Evolutionary conservation across 1,140 invertebrate genomes (phyloP), one percentile per base, ranked within the genome.

Genomic region (Heliconius melpomene): DNA sequence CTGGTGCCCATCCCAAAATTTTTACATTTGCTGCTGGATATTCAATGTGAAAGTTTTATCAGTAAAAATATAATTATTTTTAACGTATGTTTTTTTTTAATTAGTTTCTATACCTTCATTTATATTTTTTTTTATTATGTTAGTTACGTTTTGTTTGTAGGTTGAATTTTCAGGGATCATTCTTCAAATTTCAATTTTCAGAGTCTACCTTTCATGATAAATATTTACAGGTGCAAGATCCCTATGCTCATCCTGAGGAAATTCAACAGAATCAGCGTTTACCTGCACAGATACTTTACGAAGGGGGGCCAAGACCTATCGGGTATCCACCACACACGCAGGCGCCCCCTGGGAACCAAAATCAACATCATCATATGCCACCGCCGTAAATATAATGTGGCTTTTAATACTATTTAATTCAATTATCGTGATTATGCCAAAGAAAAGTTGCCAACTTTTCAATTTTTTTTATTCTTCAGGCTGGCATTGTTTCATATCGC

Each of bases 211-310:
- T 6, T 7, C 32, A 36, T 66, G 23, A 50, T 60, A 76, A 36
- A 76, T 57, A 23, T 54, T 78, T 57, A 38, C 82, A 90, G 88
- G 86, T 87, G n/a, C 86, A 79, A 74, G 83, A 84, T 57, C 79
- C 87, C 0, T 91, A 88, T 79, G 77, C 72, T 20, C 84, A 80
- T 50, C 57, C 84, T 6, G 89, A 89, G 32, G 87, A 89, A 23
- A 70, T 83, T 3, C 88, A 87, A 46, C 84, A 84, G 23, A 85
- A 76, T 54, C 84, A 84, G 50, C 85, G 82, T 18, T 57, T 89
- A 9, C 88, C 85, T 26, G 73, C 86, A 72, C 88, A 89, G 84
- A 84, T 90, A 72, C 57, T 82, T 23, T 91, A 91, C 82, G 90
- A 90, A 11, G 77, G 52, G 2, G 77, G 80, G 9, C 23, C 75